Base-by-base conservation (phyloP, 2,797 vertebrate species). In the Xenops minutus region DNA sequence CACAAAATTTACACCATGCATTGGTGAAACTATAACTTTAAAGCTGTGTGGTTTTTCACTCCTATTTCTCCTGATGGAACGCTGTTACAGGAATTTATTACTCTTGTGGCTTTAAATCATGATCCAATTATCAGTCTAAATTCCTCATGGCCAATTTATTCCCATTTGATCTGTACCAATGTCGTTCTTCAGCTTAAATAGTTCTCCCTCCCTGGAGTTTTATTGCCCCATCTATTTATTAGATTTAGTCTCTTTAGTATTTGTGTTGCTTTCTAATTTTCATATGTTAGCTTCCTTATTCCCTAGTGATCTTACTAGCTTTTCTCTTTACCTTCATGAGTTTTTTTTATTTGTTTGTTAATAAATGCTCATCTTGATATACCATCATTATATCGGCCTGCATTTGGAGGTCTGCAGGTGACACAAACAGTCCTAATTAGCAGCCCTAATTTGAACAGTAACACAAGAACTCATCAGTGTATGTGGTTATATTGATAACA, bases 91-190 rank as follows among this genome's bases (percentile, higher is more conserved):
- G 22, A 93, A 66, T 79, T 81, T 92, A 88, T 78, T 84, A 48
- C 88, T 84, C 69, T 58, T 62, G 62, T 66, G 77, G 14, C 46
- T 79, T 90, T 83, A 95, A 93, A 91, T 90, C 69, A 79, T 54
- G 19, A 81, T 94, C 66, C 58, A 93, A 52, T 91, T 94, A 93
- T 83, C 55, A 85, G 56, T 26, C 67, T 79, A 76, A 92, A 91
- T 91, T 89, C 68, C 82, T 89, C 49, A 74, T 56, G 44, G 78
- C 64, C 12, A 77, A 44, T 76, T 95, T 93, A 87, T 87, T 95
- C 71, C 71, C 68, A 71, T 91, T 87, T 93, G 87, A 76, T 80
- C 55, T 59, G 26, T 89, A 76, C 36, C 37, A 79, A 0, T 52
- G 59, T 44, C 93, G 14, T 83, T 94, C 64, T 89, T 89, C 12